phyloP scores from a whole-genome alignment of 2,113 vertebrate genomes.

The Lepus europaeus region DNA sequence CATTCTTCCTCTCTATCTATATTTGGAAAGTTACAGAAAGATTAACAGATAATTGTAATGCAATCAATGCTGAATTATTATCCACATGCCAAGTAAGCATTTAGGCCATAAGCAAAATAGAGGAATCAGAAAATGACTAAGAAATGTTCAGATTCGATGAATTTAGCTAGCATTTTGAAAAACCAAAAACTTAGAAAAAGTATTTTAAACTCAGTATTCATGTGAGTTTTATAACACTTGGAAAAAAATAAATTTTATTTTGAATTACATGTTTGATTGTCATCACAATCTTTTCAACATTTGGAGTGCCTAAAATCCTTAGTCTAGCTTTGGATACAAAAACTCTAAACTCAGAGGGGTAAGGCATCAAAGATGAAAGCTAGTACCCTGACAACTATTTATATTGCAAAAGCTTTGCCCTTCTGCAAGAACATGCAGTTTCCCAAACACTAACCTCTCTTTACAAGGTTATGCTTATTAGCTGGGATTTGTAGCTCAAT shows the following conservation, averaged over 20 bases:
- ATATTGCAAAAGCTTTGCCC: slow-evolving; percentile 64
- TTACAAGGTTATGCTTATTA: slow-evolving; percentile 78
- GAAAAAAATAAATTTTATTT: slow-evolving; percentile 29
- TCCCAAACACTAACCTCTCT: slow-evolving; percentile 75
- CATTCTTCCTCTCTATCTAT: neutral
- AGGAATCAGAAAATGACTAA: slow-evolving; percentile 49
- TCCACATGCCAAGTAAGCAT: neutral
- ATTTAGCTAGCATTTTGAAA: slow-evolving; percentile 31
- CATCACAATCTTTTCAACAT: slow-evolving; percentile 35
- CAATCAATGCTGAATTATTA: slow-evolving; percentile 40
- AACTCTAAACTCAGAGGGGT: slow-evolving; percentile 46
- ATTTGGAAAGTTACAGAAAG: slow-evolving; percentile 55
- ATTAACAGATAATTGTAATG: slow-evolving; percentile 20
- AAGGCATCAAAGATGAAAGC: slow-evolving; percentile 64
- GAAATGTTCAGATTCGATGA: neutral
- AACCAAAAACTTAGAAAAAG: neutral
- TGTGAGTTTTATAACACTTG: slow-evolving; percentile 34
- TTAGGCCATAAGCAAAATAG: neutral
- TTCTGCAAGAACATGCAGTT: slow-evolving; percentile 75
- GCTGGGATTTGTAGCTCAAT: slow-evolving; percentile 77
- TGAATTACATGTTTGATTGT: slow-evolving; percentile 19
- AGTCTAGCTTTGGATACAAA: neutral
- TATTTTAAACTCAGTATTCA: slow-evolving; percentile 34
- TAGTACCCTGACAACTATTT: slow-evolving; percentile 70
- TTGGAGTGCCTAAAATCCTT: slow-evolving; percentile 18